Evolutionary conservation across 2,888 invertebrate species (phyloP).

Genomic region (Ornithoptera priamus): DNA sequence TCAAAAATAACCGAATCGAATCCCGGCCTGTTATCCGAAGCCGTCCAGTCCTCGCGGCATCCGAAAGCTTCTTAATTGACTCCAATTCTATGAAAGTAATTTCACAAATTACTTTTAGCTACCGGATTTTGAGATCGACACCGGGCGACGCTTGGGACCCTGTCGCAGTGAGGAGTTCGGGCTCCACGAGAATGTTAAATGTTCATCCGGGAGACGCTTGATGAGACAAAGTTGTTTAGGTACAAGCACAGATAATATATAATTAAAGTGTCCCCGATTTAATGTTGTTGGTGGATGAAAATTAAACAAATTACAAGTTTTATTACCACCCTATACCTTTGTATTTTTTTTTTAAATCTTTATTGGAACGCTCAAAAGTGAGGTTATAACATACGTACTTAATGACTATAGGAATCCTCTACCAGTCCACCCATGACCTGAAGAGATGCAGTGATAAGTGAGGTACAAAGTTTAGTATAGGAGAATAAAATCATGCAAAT

Average conservation of each 20-base stretch:
- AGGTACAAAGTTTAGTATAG: too few relatives aligned
- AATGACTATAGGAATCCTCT: too few relatives aligned
- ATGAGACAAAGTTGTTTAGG: slow-evolving; percentile 53
- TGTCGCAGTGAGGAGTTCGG: slow-evolving; percentile 45
- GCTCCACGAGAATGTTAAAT: slow-evolving; percentile 11
- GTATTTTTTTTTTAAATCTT: background rate
- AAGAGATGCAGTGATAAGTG: too few relatives aligned
- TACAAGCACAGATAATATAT: slow-evolving; percentile 57
- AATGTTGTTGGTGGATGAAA: slow-evolving; percentile 56
- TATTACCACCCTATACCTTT: background rate
- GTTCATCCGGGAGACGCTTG: slow-evolving; percentile 30
- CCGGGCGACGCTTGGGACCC: slow-evolving; percentile 50
- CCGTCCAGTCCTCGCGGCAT: slow-evolving; percentile 30
- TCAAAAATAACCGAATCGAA: background rate
- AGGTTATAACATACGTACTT: too few relatives aligned
- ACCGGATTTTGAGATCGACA: slow-evolving; percentile 73
- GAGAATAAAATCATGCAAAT: too few relatives aligned
- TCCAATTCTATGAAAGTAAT: slow-evolving; percentile 78
- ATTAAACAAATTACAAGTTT: slow-evolving; percentile 32
- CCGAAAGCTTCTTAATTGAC: slow-evolving; percentile 65
- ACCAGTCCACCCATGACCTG: too few relatives aligned
- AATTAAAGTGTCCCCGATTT: slow-evolving; percentile 36
- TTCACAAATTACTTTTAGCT: slow-evolving; percentile 80
- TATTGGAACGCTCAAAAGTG: background rate
- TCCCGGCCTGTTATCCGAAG: slow-evolving; percentile 34